phyloP scores from a whole-genome alignment of 2,888 invertebrate species.

The Eubasilissa splendida region DNA sequence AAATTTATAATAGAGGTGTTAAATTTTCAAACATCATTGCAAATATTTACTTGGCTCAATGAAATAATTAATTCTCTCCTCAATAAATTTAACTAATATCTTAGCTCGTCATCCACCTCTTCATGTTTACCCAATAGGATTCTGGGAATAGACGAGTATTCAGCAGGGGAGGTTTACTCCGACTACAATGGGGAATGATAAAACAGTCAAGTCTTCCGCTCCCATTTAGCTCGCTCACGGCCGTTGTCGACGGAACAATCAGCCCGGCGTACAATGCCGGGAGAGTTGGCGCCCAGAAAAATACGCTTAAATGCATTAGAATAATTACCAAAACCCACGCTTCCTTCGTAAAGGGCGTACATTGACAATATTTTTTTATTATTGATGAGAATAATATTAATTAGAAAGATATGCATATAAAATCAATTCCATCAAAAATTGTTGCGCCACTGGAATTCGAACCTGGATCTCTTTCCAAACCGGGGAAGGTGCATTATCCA shows the following conservation, averaged over 20 bases:
- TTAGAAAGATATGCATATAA: too few species aligned
- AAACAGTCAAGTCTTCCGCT: background rate
- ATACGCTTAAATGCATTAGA: too few species aligned
- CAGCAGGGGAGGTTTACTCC: background rate
- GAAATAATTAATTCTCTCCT: background rate
- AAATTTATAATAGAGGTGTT: too few species aligned
- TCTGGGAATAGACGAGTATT: background rate
- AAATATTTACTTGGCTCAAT: background rate
- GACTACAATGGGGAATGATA: conserved; percentile 11
- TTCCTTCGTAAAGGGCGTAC: too few species aligned
- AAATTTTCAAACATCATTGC: too few species aligned
- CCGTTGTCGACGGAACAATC: background rate
- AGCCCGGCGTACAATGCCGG: background rate
- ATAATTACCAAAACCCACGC: too few species aligned
- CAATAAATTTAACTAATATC: background rate
- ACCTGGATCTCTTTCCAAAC: too few species aligned
- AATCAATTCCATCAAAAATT: too few species aligned
- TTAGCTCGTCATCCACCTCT: background rate
- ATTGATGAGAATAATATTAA: too few species aligned
- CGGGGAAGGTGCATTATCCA: too few species aligned
- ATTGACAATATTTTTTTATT: too few species aligned
- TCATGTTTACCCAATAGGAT: background rate
- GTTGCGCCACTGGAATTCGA: too few species aligned
- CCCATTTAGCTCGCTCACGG: background rate
- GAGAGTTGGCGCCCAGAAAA: background rate